A percentile compares a stretch with the other conserved stretches of the same genome.
These are phyloP conservation scores for Nomada ruficornis DNA, from an alignment of 2,888 invertebrate genomes.

Conservation along the genomic window DNA sequence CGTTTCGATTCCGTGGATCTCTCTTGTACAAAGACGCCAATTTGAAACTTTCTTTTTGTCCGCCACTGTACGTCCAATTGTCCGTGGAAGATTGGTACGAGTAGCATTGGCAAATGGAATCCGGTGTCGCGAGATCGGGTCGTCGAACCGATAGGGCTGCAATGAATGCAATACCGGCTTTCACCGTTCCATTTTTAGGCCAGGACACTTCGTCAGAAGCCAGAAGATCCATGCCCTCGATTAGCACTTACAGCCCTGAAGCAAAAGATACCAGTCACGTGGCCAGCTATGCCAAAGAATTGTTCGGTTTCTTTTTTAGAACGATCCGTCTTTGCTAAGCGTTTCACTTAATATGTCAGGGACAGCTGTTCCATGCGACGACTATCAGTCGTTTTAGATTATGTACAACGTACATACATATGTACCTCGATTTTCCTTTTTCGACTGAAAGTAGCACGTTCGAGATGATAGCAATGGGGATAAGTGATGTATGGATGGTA, in stretches of 20 bases:
- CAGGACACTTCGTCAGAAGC: constrained; percentile 60
- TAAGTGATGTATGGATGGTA: neutral
- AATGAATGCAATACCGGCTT: constrained; percentile 61
- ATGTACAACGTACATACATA: neutral
- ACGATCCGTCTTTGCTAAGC: constrained; percentile 16
- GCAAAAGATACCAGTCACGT: constrained; percentile 23
- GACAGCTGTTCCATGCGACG: constrained; percentile 11
- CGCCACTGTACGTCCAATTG: too few species aligned
- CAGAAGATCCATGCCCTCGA: constrained; percentile 60
- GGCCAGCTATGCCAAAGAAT: constrained; percentile 32
- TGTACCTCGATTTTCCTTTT: neutral
- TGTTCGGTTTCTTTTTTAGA: constrained; percentile 25
- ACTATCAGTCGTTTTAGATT: neutral
- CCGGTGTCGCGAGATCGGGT: constrained; percentile 61
- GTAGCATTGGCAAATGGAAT: constrained; percentile 35
- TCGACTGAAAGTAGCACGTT: neutral
- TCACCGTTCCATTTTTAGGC: constrained; percentile 69
- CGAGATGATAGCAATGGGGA: neutral
- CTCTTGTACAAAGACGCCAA: too few species aligned
- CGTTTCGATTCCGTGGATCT: too few species aligned
- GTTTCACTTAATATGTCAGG: constrained; percentile 24
- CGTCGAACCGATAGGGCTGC: constrained; percentile 68
- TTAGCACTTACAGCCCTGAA: constrained; percentile 40
- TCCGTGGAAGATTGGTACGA: constrained; percentile 1
- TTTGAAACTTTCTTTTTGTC: too few species aligned